phyloP scores from a whole-genome alignment of 1,140 invertebrate genomes.

The Ericerus pela region DNA sequence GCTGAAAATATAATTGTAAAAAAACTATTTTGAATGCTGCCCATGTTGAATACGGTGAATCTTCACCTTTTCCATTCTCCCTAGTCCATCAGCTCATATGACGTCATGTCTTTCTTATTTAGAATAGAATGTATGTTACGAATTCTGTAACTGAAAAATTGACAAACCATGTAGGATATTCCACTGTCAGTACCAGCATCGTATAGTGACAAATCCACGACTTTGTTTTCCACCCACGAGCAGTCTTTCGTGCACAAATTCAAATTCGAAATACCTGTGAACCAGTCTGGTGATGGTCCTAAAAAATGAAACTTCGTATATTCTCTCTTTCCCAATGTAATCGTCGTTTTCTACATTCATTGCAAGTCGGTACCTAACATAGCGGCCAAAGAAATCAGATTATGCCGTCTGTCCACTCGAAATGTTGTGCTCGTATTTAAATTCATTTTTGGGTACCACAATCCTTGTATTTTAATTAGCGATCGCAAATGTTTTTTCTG shows the following conservation, averaged over 20 bases:
- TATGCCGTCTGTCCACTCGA: slow-evolving; percentile 72
- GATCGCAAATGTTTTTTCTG: slow-evolving; percentile 65
- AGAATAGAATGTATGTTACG: too few relatives aligned
- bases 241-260: slow-evolving; percentile 81
- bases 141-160: neutral
- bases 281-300: slow-evolving; percentile 89
- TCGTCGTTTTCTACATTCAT: neutral
- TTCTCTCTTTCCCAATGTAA: neutral
- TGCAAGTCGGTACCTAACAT: slow-evolving; percentile 57
- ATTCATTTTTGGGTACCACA: slow-evolving; percentile 88
- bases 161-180: slow-evolving; percentile 68
- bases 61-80: too few relatives aligned
- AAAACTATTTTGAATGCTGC: too few relatives aligned
- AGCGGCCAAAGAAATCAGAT: slow-evolving; percentile 78
- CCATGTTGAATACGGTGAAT: too few relatives aligned
- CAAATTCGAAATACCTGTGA: slow-evolving; percentile 72
- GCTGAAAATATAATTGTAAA: too few relatives aligned
- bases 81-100: too few relatives aligned
- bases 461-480: slow-evolving; percentile 83
- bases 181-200: slow-evolving; percentile 91
- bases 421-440: slow-evolving; percentile 70
- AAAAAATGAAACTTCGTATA: slow-evolving; percentile 7
- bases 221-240: slow-evolving; percentile 62
- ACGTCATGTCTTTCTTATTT: too few relatives aligned
- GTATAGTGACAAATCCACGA: slow-evolving; percentile 79